These are phyloP conservation scores for Ochlodes sylvanus DNA, from an alignment of 2,888 invertebrate genomes.

Conservation along the genomic window DNA sequence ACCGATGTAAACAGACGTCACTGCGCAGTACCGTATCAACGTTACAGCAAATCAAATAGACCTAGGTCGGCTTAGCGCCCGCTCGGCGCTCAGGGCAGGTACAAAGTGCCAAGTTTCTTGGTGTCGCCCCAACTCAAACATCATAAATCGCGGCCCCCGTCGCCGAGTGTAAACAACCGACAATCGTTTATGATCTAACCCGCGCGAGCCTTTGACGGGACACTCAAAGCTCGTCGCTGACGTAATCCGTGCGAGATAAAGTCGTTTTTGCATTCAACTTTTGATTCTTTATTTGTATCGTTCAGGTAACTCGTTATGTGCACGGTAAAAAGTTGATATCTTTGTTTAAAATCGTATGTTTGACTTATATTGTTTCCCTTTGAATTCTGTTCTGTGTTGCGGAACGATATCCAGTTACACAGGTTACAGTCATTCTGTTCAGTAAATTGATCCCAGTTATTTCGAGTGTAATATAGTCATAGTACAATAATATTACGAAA, in stretches of 20 bases:
- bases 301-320: conserved; percentile 44
- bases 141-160: conserved; percentile 64
- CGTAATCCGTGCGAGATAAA: conserved; percentile 47
- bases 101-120: conserved; percentile 45
- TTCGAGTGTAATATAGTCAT: neutral
- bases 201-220: conserved; percentile 50
- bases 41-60: conserved; percentile 35
- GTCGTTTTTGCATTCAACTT: conserved; percentile 46
- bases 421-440: conserved; percentile 1
- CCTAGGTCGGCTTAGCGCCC: conserved; percentile 36
- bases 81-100: conserved; percentile 40
- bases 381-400: conserved; percentile 2
- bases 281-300: conserved; percentile 45
- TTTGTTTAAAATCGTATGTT: conserved; percentile 33
- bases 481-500: no score
- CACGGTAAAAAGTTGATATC: conserved; percentile 33
- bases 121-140: conserved; percentile 63
- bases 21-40: conserved; percentile 2
- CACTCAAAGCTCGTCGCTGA: conserved; percentile 47
- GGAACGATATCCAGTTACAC: conserved; percentile 4
- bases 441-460: neutral
- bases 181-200: conserved; percentile 59
- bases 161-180: conserved; percentile 59
- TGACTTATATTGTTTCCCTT: conserved; percentile 8
- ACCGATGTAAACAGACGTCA: conserved; percentile 23